phyloP scores from a whole-genome alignment of 2,113 vertebrate genomes.

The Picathartes gymnocephalus region DNA sequence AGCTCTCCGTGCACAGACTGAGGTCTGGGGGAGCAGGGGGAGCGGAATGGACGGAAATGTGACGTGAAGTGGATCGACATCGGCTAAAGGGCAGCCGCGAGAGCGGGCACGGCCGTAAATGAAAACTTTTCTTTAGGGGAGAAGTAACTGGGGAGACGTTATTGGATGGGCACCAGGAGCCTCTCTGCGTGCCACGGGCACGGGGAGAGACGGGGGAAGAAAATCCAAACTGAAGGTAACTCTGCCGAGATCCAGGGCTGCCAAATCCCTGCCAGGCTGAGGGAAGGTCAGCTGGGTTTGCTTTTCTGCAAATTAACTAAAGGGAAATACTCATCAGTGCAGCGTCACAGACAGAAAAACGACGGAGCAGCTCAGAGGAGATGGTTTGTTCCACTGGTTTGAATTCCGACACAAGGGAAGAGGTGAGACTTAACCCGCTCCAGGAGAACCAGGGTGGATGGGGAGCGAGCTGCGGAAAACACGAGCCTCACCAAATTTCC shows the following conservation, averaged over 20 bases:
- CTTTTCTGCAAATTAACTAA: background rate
- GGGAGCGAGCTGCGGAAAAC: no score
- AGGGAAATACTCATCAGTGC: background rate
- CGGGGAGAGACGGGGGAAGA: background rate
- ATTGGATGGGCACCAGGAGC: background rate
- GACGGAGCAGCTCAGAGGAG: rapidly evolving
- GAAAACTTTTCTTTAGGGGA: constrained; percentile 57
- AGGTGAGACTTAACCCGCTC: background rate
- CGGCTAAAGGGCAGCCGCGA: constrained; percentile 69
- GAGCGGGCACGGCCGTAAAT: constrained; percentile 40
- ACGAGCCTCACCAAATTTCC: rapidly evolving
- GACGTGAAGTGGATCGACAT: constrained; percentile 72
- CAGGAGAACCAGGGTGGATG: no score
- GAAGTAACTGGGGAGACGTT: constrained; percentile 3
- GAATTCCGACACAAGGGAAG: background rate
- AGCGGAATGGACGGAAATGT: constrained; percentile 68
- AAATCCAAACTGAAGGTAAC: background rate
- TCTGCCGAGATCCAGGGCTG: background rate
- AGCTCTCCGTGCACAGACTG: constrained; percentile 74
- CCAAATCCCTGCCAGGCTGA: background rate
- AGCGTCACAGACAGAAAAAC: rapidly evolving
- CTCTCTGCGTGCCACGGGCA: background rate
- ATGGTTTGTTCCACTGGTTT: rapidly evolving
- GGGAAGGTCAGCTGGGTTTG: background rate
- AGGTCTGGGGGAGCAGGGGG: constrained; percentile 66